Conservation (phyloP, 2,113 vertebrate species). For the Rousettus leschenaultii region DNA sequence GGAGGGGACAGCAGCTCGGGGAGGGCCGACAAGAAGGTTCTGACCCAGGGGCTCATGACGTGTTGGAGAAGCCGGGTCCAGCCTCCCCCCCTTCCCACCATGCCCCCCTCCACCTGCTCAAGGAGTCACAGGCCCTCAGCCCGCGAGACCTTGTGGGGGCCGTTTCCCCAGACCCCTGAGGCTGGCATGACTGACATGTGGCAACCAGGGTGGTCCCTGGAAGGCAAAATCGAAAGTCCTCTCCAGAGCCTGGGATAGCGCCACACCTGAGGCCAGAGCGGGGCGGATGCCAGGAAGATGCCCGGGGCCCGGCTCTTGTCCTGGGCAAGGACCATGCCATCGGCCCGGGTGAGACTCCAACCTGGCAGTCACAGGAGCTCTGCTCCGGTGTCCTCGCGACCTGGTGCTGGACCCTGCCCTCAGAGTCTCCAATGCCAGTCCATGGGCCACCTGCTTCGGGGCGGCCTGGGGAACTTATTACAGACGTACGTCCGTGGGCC, state of each 20-base stretch:
- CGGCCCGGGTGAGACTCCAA: fast-evolving
- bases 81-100: not conserved
- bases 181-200: not conserved
- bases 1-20: not conserved
- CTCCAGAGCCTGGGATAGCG: not conserved
- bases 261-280: not conserved
- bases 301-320: too few species aligned
- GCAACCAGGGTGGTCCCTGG: not conserved
- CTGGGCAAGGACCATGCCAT: not conserved
- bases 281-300: too few species aligned
- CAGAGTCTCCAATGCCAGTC: fast-evolving
- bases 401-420: too few species aligned
- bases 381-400: not conserved
- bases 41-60: not conserved
- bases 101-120: not conserved
- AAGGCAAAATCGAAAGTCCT: not conserved
- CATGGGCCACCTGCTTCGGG: not conserved
- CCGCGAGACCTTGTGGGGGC: not conserved
- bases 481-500: not conserved
- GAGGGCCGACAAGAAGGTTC: not conserved
- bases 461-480: not conserved
- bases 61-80: not conserved
- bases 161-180: not conserved
- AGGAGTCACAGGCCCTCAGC: not conserved
- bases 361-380: not conserved